A percentile compares a stretch with the other conserved stretches of the same genome.
These are phyloP conservation scores for Galemys pyrenaicus DNA, from an alignment of 2,113 vertebrate species.

Conservation along the genomic window DNA sequence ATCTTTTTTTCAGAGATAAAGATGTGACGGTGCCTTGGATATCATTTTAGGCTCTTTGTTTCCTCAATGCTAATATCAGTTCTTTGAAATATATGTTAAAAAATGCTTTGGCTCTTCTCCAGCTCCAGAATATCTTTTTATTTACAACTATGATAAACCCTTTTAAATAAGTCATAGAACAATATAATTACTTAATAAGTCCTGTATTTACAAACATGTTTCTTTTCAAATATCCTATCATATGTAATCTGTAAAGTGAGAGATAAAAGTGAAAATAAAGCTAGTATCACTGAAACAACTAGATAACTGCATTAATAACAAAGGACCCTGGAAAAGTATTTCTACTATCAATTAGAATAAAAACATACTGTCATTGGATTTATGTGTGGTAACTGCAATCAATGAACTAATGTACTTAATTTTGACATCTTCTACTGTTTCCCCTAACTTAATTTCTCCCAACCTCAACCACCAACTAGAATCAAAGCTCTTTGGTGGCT, in stretches of 20 bases:
- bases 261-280: background rate
- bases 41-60: constrained; percentile 46
- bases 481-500: background rate
- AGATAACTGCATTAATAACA: constrained; percentile 10
- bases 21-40: background rate
- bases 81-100: background rate
- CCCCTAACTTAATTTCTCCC: background rate
- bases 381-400: background rate
- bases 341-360: background rate
- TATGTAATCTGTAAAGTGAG: background rate
- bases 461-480: background rate
- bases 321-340: background rate
- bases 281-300: background rate
- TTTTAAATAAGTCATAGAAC: constrained; percentile 34
- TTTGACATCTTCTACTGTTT: background rate
- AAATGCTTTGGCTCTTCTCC: background rate
- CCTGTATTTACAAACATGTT: constrained; percentile 1
- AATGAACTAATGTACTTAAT: background rate
- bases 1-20: constrained; percentile 67
- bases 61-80: background rate
- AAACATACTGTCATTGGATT: background rate
- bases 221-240: constrained; percentile 40
- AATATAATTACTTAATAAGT: background rate
- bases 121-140: constrained; percentile 35
- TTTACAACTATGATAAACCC: background rate